Percentiles rank a stretch among this genome's conserved stretches.
phyloP scores from a whole-genome alignment of 2,113 vertebrate genomes.

The Mungos mungo region DNA sequence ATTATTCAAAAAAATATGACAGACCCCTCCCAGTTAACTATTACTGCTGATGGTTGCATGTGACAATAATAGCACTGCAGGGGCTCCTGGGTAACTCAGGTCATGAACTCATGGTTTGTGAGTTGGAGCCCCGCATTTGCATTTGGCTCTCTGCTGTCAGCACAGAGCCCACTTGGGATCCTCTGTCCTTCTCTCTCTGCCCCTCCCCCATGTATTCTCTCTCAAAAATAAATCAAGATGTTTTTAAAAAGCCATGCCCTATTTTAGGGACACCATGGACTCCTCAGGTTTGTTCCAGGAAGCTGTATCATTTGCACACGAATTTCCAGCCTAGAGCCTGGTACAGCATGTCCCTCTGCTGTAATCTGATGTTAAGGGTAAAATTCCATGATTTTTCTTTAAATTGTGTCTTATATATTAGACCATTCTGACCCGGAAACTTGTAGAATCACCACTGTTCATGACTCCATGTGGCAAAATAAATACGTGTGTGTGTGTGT shows the following conservation, averaged over 20 bases:
- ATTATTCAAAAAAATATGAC: not conserved
- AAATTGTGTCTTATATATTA: not conserved
- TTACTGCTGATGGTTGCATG: not conserved
- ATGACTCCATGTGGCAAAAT: not conserved
- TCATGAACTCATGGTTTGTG: too few species aligned
- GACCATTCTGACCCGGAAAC: not conserved
- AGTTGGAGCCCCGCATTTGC: too few species aligned
- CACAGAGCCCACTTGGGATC: too few species aligned
- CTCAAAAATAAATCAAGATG: too few species aligned
- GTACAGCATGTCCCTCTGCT: not conserved
- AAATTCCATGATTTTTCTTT: not conserved
- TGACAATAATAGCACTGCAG: not conserved
- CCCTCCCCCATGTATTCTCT: too few species aligned
- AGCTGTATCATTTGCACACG: not conserved
- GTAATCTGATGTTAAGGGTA: not conserved
- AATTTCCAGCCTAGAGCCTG: not conserved
- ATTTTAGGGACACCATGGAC: not conserved
- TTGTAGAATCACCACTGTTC: too few species aligned
- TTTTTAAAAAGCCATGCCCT: not conserved
- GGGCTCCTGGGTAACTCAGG: too few species aligned
- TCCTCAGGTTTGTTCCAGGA: not conserved
- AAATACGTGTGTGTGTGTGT: too few species aligned
- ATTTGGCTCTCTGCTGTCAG: too few species aligned
- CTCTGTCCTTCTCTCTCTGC: too few species aligned
- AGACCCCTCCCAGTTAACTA: not conserved